phyloP scores from a whole-genome alignment of 2,888 invertebrate species.

The Parthenolecanium corni region DNA sequence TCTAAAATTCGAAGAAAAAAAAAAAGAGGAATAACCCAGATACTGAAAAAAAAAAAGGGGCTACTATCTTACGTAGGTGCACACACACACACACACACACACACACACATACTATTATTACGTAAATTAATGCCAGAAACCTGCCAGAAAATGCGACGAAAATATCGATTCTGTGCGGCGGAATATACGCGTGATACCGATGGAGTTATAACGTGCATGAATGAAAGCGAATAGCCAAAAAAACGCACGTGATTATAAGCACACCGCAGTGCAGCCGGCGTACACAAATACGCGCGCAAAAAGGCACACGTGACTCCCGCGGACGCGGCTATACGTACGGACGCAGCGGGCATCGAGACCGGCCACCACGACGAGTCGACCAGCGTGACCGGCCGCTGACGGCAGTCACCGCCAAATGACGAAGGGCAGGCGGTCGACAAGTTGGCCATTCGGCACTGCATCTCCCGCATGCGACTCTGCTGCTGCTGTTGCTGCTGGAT shows the following conservation, averaged over 20 bases:
- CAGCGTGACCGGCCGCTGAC: slow-evolving; percentile 17
- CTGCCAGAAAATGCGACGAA: too few species aligned
- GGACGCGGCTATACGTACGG: slow-evolving; percentile 22
- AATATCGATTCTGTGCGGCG: too few species aligned
- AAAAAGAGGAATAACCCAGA: too few species aligned
- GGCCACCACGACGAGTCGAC: slow-evolving; percentile 31
- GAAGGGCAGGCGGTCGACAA: not conserved
- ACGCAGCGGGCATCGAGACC: not conserved
- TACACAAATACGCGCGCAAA: not conserved
- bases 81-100: too few species aligned
- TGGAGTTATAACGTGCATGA: not conserved
- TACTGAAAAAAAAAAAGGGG: too few species aligned
- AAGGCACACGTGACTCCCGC: not conserved
- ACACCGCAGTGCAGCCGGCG: not conserved
- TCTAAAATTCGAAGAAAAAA: too few species aligned
- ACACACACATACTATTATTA: too few species aligned
- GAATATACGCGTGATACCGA: not conserved
- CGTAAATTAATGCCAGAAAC: too few species aligned
- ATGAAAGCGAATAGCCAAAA: not conserved
- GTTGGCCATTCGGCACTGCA: slow-evolving; percentile 1
- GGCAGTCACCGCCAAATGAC: slow-evolving; percentile 19
- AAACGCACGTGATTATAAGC: not conserved
- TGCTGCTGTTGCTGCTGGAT: slow-evolving; percentile 21
- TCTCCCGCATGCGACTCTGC: slow-evolving; percentile 1
- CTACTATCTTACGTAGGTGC: too few species aligned